Base-by-base conservation (phyloP, 2,113 vertebrate genomes). In the Ia io region DNA sequence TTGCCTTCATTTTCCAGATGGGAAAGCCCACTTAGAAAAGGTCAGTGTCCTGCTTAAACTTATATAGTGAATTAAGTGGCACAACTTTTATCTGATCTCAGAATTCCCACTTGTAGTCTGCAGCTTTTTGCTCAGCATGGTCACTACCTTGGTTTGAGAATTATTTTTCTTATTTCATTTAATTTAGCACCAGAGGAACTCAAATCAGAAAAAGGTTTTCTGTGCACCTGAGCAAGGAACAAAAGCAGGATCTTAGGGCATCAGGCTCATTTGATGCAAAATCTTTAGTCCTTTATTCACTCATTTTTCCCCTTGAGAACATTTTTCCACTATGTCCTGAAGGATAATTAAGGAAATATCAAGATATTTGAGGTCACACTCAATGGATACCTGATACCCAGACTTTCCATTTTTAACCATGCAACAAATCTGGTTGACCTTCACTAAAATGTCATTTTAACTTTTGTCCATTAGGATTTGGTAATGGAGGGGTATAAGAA, bases 391-490 rank as follows among this genome's bases (percentile, higher is more conserved):
- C 37, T 40, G 32, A 63, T 40, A 44, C 28, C 49, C 35, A 40
- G 40, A 88, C 18, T 84, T 83, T 94, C 63, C 49, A 51, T 85
- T 93, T 78, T 88, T 90, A 92, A 35, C 44, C 16, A n/a, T 51
- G 6, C 83, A 61, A 44, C 7, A 59, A 65, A 23, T 37, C 40
- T 74, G 5, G 20, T 37, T 93, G 16, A 49, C 65, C 69, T 49
- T 89, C 56, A 73, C 65, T 53, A 61, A 59, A 80, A 25, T 56
- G 61, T 47, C 47, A 49, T 93, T 77, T 83, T 94, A 95, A 22
- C 73, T 86, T 88, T 44, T 91, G n/a, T 59, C 84, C 56, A 73
- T 86, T 67, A 88, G 23, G 1, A 9, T 90, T 94, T 95, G 79
- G 63, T 86, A 94, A 53, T 30, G 61, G 25, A 47, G 28, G 23